Evolutionary conservation across 2,888 invertebrate genomes (phyloP).

Genomic region (Lasius platythorax): DNA sequence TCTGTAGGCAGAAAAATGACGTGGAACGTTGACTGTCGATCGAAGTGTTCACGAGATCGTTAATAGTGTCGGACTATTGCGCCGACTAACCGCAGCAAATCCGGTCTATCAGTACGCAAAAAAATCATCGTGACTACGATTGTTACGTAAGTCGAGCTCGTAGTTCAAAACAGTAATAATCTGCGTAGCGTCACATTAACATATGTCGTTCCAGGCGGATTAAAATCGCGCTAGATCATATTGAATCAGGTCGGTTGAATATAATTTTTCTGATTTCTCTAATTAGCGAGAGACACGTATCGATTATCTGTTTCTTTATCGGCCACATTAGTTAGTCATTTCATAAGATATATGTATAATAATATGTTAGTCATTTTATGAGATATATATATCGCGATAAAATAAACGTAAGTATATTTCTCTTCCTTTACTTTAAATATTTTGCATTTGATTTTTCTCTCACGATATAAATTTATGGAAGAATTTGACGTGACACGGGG

Average conservation of each 20-base stretch:
- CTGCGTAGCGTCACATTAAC: background rate
- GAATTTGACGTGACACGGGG: background rate
- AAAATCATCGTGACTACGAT: conserved; percentile 10
- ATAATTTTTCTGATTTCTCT: conserved; percentile 3
- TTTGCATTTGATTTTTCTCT: background rate
- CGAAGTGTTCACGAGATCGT: conserved; percentile 35
- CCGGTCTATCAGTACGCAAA: conserved; percentile 8
- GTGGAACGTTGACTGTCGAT: conserved; percentile 28
- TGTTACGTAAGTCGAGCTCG: conserved; percentile 46
- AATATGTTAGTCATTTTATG: background rate
- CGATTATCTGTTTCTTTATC: background rate
- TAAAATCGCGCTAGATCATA: background rate
- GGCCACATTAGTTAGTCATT: background rate
- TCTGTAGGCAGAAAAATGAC: conserved; percentile 20
- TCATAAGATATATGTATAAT: background rate
- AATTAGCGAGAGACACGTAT: background rate
- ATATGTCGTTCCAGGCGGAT: background rate
- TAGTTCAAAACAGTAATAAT: conserved; percentile 4
- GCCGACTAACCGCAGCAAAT: conserved; percentile 18
- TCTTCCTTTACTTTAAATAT: background rate
- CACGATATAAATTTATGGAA: background rate
- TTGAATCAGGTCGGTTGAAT: background rate
- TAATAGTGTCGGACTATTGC: conserved; percentile 13
- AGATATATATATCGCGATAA: background rate
- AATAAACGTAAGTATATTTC: background rate